Conservation (phyloP, 2,888 invertebrate genomes). For the Latrodectus elegans region DNA sequence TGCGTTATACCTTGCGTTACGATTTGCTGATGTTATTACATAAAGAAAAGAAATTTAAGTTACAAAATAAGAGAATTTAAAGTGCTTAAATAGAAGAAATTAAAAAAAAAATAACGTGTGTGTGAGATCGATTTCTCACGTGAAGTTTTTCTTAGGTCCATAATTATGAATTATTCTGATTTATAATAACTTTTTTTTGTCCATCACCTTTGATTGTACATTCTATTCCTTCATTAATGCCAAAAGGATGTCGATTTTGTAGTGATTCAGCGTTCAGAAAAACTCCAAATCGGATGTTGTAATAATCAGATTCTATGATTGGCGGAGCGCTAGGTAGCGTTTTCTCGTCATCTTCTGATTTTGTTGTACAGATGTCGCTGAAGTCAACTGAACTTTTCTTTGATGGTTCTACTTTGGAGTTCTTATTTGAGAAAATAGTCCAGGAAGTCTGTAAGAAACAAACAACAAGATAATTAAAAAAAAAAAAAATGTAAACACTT, state of each 20-base stretch:
- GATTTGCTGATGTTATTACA: too few relatives aligned
- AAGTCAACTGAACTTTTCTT: not conserved
- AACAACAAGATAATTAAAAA: not conserved
- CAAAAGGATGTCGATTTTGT: conserved; percentile 23
- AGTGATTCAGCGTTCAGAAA: not conserved
- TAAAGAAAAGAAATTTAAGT: too few relatives aligned
- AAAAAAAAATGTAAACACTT: not conserved
- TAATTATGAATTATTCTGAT: too few relatives aligned
- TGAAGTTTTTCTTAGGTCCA: too few relatives aligned
- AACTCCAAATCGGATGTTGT: not conserved
- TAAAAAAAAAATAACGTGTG: too few relatives aligned
- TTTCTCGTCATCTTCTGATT: not conserved
- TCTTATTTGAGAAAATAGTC: not conserved
- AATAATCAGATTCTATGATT: not conserved
- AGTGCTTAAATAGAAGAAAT: too few relatives aligned
- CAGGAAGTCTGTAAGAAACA: not conserved
- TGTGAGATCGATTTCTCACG: too few relatives aligned
- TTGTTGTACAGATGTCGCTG: not conserved
- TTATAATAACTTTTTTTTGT: too few relatives aligned
- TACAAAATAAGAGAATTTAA: too few relatives aligned
- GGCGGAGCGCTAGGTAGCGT: not conserved
- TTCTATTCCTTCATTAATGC: not conserved
- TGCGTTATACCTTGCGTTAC: too few relatives aligned
- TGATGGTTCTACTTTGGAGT: not conserved
- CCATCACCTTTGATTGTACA: not conserved